Conservation (phyloP, 2,113 vertebrate species). For the Carettochelys insculpta region DNA sequence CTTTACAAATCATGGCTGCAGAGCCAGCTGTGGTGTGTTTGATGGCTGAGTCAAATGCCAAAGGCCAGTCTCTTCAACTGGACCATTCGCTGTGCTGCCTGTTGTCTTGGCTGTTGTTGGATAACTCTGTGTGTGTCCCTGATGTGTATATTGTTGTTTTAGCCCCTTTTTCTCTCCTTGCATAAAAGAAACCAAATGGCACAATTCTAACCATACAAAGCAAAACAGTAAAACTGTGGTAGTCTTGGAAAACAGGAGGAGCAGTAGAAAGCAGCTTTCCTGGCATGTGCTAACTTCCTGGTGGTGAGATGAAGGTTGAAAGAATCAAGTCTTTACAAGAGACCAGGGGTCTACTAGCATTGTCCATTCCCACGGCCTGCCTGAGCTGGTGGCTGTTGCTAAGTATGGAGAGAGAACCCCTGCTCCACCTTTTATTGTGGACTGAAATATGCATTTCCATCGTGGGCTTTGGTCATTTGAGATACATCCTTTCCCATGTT, state of each 20-base stretch:
- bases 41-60: rapidly evolving
- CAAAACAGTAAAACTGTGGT: rapidly evolving
- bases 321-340: conserved; percentile 67
- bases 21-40: rapidly evolving
- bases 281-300: neutral
- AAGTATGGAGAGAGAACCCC: neutral
- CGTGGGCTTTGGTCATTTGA: conserved; percentile 25
- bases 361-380: neutral
- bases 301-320: conserved; percentile 39
- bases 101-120: neutral
- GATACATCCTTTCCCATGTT: neutral
- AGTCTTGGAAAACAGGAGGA: neutral
- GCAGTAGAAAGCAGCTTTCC: neutral
- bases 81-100: neutral
- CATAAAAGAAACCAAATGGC: conserved; percentile 18
- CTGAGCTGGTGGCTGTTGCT: neutral
- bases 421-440: conserved; percentile 30
- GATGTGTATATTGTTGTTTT: neutral
- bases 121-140: neutral
- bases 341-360: neutral
- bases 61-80: neutral
- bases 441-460: conserved; percentile 13
- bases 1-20: neutral
- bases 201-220: neutral
- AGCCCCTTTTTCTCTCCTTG: neutral